A percentile compares a stretch with the other conserved stretches of the same genome.
Conservation (phyloP, 2,113 vertebrate genomes). For the Promerops cafer region DNA sequence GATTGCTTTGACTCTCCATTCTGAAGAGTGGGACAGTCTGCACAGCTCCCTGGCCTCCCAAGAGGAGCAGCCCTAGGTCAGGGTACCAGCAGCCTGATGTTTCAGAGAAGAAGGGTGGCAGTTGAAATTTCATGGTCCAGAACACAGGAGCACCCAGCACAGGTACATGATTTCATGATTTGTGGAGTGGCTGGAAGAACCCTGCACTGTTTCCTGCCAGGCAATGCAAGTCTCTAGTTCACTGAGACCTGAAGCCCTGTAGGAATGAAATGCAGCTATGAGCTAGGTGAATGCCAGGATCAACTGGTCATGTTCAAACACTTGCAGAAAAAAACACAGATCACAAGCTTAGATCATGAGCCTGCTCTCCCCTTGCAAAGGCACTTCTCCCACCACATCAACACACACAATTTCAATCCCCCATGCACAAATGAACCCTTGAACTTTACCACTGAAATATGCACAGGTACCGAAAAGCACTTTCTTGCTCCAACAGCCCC, state of each 20-base stretch:
- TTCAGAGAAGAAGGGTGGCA: rapidly evolving
- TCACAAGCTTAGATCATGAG: rapidly evolving
- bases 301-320: background rate
- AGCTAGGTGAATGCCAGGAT: background rate
- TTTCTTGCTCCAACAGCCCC: background rate
- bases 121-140: background rate
- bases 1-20: background rate
- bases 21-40: rapidly evolving
- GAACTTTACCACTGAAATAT: background rate
- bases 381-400: background rate
- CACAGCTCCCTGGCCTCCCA: background rate
- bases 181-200: background rate
- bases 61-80: background rate
- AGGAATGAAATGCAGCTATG: background rate
- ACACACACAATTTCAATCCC: background rate
- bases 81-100: background rate
- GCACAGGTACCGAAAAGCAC: background rate
- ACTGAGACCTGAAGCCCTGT: background rate
- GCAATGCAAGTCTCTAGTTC: background rate
- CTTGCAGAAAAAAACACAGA: background rate
- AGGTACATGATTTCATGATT: background rate
- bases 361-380: background rate
- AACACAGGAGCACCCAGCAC: background rate
- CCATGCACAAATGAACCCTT: background rate
- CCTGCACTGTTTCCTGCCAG: rapidly evolving